Conservation (phyloP, 1,140 invertebrate species). For the Eurosta solidaginis region DNA sequence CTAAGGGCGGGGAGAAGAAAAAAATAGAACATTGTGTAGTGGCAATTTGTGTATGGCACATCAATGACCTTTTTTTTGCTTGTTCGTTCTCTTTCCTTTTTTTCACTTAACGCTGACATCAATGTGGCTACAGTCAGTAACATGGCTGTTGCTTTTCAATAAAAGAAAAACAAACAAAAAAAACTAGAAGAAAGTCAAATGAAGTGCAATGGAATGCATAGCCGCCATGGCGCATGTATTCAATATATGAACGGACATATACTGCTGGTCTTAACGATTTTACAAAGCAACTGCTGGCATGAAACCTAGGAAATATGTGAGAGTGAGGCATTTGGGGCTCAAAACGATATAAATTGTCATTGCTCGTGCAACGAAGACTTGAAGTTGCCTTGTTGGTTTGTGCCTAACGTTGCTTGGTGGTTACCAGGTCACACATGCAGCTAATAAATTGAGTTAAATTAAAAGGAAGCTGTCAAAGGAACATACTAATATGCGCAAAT, state of each 20-base stretch:
- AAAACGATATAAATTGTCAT: constrained; percentile 4
- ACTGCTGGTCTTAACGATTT: not conserved
- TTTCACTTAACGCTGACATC: not conserved
- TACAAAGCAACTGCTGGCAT: not conserved
- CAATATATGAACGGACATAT: not conserved
- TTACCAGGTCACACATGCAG: constrained; percentile 11
- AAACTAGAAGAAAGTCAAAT: not conserved
- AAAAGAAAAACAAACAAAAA: no score
- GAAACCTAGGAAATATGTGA: not conserved
- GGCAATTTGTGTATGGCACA: constrained; percentile 5
- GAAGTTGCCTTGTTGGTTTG: not conserved
- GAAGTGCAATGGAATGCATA: constrained; percentile 2
- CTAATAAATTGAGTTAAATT: constrained; percentile 28
- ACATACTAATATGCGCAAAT: not conserved
- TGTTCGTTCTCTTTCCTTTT: not conserved
- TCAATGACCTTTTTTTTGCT: not conserved
- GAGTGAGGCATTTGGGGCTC: not conserved
- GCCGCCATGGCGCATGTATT: not conserved
- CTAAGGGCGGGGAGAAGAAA: no score
- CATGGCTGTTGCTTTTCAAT: not conserved
- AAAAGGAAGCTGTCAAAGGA: constrained; percentile 1
- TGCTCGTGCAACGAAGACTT: not conserved
- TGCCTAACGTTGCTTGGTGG: constrained; percentile 16
- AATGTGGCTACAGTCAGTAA: not conserved
- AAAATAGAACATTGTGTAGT: not conserved